phyloP scores from a whole-genome alignment of 2,797 vertebrate genomes.

The Gadopsis bispinosus region DNA sequence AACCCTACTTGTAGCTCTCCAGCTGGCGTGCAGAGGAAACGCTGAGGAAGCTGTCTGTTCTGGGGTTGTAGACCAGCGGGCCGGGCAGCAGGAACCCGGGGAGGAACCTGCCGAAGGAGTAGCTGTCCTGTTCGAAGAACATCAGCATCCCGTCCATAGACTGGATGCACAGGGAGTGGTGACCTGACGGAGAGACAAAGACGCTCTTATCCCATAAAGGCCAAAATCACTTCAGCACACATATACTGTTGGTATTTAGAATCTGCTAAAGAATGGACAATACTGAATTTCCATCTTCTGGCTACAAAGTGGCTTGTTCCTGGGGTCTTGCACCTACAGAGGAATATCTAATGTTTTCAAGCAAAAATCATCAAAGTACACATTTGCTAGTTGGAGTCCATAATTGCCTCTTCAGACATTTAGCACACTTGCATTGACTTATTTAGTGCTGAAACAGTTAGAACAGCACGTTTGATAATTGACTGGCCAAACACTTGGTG shows the following conservation, averaged over 20 bases:
- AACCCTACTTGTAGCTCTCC: conserved; percentile 94
- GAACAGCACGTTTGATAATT: not conserved
- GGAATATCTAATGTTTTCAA: not conserved
- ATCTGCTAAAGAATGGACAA: not conserved
- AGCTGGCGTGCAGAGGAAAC: conserved; percentile 92
- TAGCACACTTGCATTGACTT: not conserved
- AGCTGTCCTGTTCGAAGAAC: conserved; percentile 98
- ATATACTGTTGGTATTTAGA: not conserved
- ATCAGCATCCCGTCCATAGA: conserved; percentile 99
- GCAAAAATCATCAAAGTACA: not conserved
- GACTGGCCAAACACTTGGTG: not conserved
- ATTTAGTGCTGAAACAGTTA: not conserved
- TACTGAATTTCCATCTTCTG: not conserved
- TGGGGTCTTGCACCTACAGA: not conserved
- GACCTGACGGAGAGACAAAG: conserved; percentile 81
- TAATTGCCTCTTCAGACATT: not conserved
- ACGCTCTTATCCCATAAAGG: not conserved
- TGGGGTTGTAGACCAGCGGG: conserved; percentile 90
- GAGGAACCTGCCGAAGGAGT: conserved; percentile 94
- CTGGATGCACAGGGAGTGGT: conserved; percentile 96
- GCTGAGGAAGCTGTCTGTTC: conserved; percentile 95
- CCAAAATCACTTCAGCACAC: not conserved
- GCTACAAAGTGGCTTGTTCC: not conserved
- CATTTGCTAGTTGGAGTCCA: not conserved
- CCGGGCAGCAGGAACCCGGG: conserved; percentile 95